Conservation (phyloP, 37 sponge, comb jelly and placozoan species). For the Axinella damicornis region DNA sequence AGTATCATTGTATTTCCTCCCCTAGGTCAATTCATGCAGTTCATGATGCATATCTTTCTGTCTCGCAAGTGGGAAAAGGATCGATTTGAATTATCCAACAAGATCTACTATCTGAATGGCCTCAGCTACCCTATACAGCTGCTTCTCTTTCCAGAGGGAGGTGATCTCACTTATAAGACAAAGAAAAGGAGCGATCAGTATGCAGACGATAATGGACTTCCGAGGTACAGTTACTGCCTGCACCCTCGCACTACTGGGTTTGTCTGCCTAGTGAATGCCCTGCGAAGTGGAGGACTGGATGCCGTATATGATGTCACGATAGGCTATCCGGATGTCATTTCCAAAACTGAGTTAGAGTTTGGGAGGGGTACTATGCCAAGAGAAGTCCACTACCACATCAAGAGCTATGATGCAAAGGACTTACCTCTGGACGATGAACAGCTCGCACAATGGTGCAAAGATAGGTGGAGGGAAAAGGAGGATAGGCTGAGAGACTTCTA, state of each 20-base stretch:
- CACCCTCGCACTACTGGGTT: constrained; percentile 87
- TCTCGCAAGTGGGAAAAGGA: constrained; percentile 80
- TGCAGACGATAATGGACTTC: constrained; percentile 71
- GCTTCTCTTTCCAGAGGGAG: constrained; percentile 88
- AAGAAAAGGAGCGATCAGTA: constrained; percentile 71
- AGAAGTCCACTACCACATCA: constrained; percentile 79
- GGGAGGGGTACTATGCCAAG: constrained; percentile 57
- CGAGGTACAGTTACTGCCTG: constrained; percentile 76
- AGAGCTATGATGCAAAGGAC: constrained; percentile 29
- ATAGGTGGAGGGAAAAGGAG: constrained; percentile 83
- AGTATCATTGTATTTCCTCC: no score
- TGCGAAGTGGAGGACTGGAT: constrained; percentile 69
- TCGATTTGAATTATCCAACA: constrained; percentile 52
- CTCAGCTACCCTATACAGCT: constrained; percentile 66
- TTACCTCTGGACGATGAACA: constrained; percentile 68
- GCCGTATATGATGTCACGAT: constrained; percentile 87
- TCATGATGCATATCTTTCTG: constrained; percentile 55
- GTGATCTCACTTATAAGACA: constrained; percentile 57
- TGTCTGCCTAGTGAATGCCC: constrained; percentile 51
- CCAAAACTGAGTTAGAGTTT: constrained; percentile 75
- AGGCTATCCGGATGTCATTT: constrained; percentile 74
- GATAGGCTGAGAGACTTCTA: constrained; percentile 75
- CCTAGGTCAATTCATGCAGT: constrained; percentile 38
- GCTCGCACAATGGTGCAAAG: constrained; percentile 55
- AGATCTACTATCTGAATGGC: constrained; percentile 69